A percentile compares a stretch with the other conserved stretches of the same genome.
phyloP scores from a whole-genome alignment of 2,113 vertebrate genomes.

The Myotis davidii region DNA sequence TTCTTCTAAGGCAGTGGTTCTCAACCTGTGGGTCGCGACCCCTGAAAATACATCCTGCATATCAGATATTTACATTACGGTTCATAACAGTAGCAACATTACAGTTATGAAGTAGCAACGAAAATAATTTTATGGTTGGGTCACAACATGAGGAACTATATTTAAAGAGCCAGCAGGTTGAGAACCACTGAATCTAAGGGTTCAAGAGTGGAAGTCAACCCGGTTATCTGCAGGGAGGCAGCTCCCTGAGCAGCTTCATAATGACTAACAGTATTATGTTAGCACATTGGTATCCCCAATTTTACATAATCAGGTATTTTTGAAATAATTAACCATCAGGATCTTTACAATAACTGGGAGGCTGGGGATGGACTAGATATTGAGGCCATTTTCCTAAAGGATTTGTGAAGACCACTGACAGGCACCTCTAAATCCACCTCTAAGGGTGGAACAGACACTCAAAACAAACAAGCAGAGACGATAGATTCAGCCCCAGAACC shows the following conservation, averaged over 20 bases:
- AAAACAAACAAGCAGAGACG: not conserved
- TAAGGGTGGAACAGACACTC: not conserved
- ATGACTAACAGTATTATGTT: rapidly evolving
- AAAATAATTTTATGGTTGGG: too few relatives aligned
- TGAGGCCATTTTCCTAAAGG: not conserved
- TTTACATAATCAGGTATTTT: not conserved
- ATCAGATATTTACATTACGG: too few relatives aligned
- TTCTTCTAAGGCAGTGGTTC: not conserved
- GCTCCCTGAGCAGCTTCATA: rapidly evolving
- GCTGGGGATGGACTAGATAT: too few relatives aligned
- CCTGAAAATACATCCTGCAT: too few relatives aligned
- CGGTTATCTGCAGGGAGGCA: not conserved
- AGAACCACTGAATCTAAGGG: not conserved
- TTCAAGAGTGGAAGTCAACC: not conserved
- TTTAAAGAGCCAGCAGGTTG: too few relatives aligned
- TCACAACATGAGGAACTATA: too few relatives aligned
- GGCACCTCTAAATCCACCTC: not conserved
- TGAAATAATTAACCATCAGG: not conserved
- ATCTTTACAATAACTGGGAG: not conserved
- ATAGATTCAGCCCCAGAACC: rapidly evolving
- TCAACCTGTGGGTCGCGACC: too few relatives aligned
- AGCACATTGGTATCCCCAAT: not conserved
- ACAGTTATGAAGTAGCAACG: too few relatives aligned
- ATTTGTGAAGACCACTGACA: too few relatives aligned
- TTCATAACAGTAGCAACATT: too few relatives aligned